Conservation (phyloP, 2,113 vertebrate genomes). For the Rousettus leschenaultii region DNA sequence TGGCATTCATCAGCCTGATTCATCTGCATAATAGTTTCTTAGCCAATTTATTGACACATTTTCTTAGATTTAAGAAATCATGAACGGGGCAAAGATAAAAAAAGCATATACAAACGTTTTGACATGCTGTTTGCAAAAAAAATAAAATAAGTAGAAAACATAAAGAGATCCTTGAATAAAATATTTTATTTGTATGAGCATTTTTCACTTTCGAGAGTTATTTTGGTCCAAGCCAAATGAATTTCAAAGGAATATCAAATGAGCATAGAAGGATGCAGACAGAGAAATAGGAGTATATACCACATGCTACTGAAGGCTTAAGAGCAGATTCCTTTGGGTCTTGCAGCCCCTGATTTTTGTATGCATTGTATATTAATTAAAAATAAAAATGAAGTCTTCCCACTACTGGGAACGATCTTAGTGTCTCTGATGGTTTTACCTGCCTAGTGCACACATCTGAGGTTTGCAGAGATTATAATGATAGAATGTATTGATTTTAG, state of each 20-base stretch:
- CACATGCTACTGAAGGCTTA: constrained; percentile 56
- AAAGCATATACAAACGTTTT: constrained; percentile 4
- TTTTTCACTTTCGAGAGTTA: constrained; percentile 52
- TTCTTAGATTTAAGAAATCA: not conserved
- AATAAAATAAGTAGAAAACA: not conserved
- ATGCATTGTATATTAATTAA: constrained; percentile 69
- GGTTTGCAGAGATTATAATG: constrained; percentile 53
- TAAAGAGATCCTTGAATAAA: constrained; percentile 38
- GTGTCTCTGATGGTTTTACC: constrained; percentile 61
- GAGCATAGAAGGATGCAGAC: constrained; percentile 51
- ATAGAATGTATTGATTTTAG: constrained; percentile 67
- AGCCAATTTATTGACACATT: not conserved
- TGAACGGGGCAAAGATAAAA: not conserved
- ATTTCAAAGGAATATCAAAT: constrained; percentile 75
- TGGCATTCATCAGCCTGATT: not conserved
- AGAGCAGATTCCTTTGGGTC: constrained; percentile 63
- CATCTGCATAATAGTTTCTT: not conserved
- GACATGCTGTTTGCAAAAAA: not conserved
- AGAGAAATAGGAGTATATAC: not conserved
- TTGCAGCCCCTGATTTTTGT: constrained; percentile 61
- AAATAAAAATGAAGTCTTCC: constrained; percentile 72
- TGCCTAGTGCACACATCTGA: constrained; percentile 36
- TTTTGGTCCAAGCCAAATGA: constrained; percentile 45
- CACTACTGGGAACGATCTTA: constrained; percentile 46
- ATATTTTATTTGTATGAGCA: constrained; percentile 56